A percentile compares a stretch with the other conserved stretches of the same genome.
Conservation (phyloP, 2,797 vertebrate species). For the Loris lydekkerianus region DNA sequence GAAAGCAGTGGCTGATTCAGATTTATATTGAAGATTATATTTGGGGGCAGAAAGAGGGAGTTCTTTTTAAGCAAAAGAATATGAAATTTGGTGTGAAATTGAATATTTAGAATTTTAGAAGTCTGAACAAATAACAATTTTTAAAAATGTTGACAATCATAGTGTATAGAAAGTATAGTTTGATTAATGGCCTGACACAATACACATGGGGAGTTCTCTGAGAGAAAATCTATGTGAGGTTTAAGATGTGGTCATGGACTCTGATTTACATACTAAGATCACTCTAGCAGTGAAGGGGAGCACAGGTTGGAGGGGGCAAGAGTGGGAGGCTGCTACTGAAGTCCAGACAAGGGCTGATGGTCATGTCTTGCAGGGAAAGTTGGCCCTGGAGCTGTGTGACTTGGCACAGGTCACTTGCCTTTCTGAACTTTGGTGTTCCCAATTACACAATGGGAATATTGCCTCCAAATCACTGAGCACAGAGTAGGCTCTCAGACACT, state of each 20-base stretch:
- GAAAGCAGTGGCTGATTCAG: no score
- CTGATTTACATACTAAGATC: not conserved
- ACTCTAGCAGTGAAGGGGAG: not conserved
- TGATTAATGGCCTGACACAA: not conserved
- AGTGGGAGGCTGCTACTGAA: no score
- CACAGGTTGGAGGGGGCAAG: no score
- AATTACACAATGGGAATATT: not conserved
- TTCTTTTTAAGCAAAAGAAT: not conserved
- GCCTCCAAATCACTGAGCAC: not conserved
- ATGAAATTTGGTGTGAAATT: not conserved
- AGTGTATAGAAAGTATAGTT: not conserved
- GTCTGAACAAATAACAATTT: not conserved
- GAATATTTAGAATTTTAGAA: not conserved
- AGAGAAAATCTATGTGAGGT: not conserved
- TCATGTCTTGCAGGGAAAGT: not conserved
- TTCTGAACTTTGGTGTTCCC: not conserved
- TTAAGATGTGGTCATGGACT: not conserved
- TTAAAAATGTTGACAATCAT: not conserved
- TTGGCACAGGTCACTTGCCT: not conserved
- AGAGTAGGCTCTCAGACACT: not conserved
- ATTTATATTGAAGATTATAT: not conserved
- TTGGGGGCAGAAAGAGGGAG: not conserved
- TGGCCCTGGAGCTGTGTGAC: not conserved
- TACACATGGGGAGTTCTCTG: not conserved
- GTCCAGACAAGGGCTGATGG: not conserved